Evolutionary conservation across 1,140 invertebrate species (phyloP).

Genomic region (Heliconius hermathena): DNA sequence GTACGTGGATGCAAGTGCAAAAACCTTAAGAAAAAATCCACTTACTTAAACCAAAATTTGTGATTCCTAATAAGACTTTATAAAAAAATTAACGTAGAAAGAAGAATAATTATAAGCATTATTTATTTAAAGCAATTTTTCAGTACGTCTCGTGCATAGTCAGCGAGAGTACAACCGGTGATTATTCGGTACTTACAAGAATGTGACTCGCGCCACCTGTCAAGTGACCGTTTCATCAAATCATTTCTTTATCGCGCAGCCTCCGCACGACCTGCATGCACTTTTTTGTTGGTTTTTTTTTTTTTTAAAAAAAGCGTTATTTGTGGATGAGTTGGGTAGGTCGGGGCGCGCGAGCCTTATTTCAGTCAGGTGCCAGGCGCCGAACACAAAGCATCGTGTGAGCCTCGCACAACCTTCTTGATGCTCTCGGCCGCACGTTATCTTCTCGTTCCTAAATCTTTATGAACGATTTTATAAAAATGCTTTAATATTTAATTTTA

Average conservation of each 20-base stretch:
- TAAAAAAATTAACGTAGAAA: conserved; percentile 42
- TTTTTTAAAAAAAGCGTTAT: conserved; percentile 68
- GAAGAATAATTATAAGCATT: conserved; percentile 58
- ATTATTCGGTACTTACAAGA: conserved; percentile 67
- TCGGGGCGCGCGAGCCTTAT: conserved; percentile 74
- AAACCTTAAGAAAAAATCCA: background rate
- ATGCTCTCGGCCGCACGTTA: conserved; percentile 30
- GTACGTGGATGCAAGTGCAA: background rate
- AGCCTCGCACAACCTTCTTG: conserved; percentile 42
- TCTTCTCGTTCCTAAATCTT: conserved; percentile 32
- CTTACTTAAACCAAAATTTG: conserved; percentile 44
- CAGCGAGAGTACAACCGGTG: conserved; percentile 63
- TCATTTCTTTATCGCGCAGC: conserved; percentile 79
- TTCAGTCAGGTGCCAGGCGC: conserved; percentile 77
- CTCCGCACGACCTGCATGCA: conserved; percentile 71
- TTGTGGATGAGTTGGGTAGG: conserved; percentile 74
- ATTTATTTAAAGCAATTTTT: conserved; percentile 73
- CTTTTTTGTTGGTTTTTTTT: conserved; percentile 71
- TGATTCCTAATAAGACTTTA: conserved; percentile 49
- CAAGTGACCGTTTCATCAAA: conserved; percentile 78
- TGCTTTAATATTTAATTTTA: conserved; percentile 36
- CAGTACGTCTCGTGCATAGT: conserved; percentile 59
- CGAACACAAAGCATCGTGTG: conserved; percentile 64
- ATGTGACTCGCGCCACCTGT: conserved; percentile 77
- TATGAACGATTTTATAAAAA: conserved; percentile 35